These are phyloP conservation scores for Eidolon helvum DNA, from an alignment of 2,113 vertebrate genomes.

Conservation along the genomic window DNA sequence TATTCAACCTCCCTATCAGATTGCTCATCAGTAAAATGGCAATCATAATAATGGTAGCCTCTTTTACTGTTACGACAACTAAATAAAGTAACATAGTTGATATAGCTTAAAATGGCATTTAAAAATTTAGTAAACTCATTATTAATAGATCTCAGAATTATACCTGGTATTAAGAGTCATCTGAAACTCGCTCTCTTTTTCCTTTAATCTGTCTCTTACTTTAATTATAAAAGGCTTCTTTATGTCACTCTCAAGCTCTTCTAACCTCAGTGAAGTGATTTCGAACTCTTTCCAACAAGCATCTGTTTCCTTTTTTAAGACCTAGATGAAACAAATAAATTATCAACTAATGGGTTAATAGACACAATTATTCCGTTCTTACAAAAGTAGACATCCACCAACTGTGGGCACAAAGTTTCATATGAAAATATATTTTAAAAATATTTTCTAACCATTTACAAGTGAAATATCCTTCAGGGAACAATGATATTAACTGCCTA, in stretches of 20 bases:
- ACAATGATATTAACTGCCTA: background rate
- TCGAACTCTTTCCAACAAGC: conserved; percentile 86
- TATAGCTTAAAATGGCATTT: background rate
- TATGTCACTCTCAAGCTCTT: conserved; percentile 62
- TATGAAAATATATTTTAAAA: background rate
- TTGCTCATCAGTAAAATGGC: background rate
- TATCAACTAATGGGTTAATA: background rate
- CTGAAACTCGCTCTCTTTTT: conserved; percentile 86
- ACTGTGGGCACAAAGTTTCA: background rate
- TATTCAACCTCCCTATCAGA: background rate
- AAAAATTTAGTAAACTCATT: background rate
- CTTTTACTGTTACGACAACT: background rate
- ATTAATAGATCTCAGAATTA: background rate
- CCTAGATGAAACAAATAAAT: conserved; percentile 77
- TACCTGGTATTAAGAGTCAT: conserved; percentile 86
- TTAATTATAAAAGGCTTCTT: conserved; percentile 78
- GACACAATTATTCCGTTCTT: background rate
- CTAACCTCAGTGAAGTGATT: conserved; percentile 80
- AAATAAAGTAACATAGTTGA: background rate
- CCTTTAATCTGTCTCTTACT: conserved; percentile 81
- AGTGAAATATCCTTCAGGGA: background rate
- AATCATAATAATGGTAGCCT: background rate
- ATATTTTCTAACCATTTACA: background rate
- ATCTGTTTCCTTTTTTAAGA: conserved; percentile 84
- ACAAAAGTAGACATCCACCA: background rate